A percentile compares a stretch with the other conserved stretches of the same genome.
phyloP scores from a whole-genome alignment of 2,113 vertebrate species.

The Esox niger region DNA sequence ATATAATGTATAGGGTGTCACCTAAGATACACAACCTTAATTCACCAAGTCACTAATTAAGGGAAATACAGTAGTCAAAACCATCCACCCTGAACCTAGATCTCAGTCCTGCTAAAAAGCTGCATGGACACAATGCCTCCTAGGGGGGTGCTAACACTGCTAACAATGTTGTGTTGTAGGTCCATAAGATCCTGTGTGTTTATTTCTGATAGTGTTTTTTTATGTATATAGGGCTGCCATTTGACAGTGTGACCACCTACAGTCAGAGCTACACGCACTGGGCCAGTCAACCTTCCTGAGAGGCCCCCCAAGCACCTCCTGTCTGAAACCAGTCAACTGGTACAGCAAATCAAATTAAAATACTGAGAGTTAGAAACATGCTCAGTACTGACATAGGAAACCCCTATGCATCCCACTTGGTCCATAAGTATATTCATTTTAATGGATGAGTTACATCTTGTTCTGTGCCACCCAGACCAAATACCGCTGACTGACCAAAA shows the following conservation, averaged over 20 bases:
- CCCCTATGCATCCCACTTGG: no score
- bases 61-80: neutral
- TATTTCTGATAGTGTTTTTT: neutral
- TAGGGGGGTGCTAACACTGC: no score
- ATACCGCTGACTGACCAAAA: no score
- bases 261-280: neutral
- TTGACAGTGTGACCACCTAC: slow-evolving; percentile 1
- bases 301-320: neutral
- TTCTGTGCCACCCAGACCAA: no score
- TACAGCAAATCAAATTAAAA: neutral
- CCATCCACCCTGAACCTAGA: neutral
- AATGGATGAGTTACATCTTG: no score
- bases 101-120: no score
- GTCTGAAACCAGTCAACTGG: neutral
- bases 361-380: neutral
- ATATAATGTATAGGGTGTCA: no score
- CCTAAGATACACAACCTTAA: neutral
- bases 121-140: no score
- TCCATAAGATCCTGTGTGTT: neutral
- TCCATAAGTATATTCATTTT: no score
- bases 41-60: neutral
- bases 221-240: slow-evolving; percentile 1
- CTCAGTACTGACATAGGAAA: no score
- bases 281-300: neutral
- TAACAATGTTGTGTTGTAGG: neutral